Evolutionary conservation across 2,888 invertebrate species (phyloP), one percentile per base, ranked within the genome.

Genomic region (Iphiclides podalirius): DNA sequence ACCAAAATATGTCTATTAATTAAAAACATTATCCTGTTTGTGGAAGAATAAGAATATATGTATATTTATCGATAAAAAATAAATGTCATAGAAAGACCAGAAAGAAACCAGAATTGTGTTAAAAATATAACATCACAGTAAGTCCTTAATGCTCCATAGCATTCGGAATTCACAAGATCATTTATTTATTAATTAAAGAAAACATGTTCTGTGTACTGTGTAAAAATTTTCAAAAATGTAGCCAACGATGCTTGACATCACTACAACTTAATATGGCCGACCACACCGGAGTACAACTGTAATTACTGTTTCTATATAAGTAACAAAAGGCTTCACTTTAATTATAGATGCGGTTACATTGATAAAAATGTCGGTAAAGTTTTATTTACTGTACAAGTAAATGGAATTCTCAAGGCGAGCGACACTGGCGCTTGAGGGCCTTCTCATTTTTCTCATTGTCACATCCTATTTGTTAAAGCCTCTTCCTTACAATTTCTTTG

Each of bases 391-490:
- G 28, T 16, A 45, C 28, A 40, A 41, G 41, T 41, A 41, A 45
- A 41, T 45, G 41, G 40, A 41, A 51, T 51, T 41, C 28, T n/a
- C 52, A 54, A 57, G 56, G 56, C 31, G 38, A 49, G 12, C 52
- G 4, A 20, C 47, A 23, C 17, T 14, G 67, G 60, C 61, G 61
- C 64, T 59, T 50, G 52, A 49, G 57, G 56, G 23, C 66, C 75
- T 78, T 75, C 75, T 77, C 75, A 68, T 60, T 70, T 56, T 52
- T 47, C 49, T 37, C 48, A 54, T 52, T 50, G 49, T 46, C 44
- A 52, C 49, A 50, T 50, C 38, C 39, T 40, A 49, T 47, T 43
- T 51, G 23, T 47, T 36, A 26, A 48, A 26, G 26, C 36, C 48
- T 45, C 41, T 49, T 51, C 38, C 52, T 42, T 34, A 44, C 17